These are phyloP conservation scores for Podargus strigoides DNA, from an alignment of 2,797 vertebrate genomes.

Conservation along the genomic window DNA sequence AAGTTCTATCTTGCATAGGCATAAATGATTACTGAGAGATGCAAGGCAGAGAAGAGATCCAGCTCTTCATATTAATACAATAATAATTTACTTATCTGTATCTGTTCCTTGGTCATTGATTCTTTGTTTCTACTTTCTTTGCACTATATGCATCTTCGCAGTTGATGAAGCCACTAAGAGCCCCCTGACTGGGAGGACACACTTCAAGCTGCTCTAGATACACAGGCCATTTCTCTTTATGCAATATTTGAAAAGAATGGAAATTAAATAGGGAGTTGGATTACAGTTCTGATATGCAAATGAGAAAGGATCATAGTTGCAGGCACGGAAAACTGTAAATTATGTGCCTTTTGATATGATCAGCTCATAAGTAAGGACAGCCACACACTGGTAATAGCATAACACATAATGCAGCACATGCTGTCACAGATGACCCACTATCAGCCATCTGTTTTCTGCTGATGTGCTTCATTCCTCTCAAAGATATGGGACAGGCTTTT, in stretches of 20 bases:
- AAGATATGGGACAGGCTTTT: not conserved
- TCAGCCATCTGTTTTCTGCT: conserved; percentile 9
- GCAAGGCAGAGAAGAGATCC: not conserved
- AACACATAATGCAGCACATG: not conserved
- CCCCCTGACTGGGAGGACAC: not conserved
- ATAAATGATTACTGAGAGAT: not conserved
- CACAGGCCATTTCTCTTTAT: not conserved
- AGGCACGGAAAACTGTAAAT: not conserved
- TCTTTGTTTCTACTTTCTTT: not conserved
- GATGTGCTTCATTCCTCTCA: not conserved
- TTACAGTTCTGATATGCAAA: not conserved
- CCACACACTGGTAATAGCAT: not conserved
- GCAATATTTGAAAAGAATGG: not conserved
- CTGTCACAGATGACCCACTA: not conserved
- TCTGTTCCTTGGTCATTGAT: not conserved
- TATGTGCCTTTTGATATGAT: not conserved
- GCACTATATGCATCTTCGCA: not conserved
- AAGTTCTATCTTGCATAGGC: not conserved
- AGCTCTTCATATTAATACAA: not conserved
- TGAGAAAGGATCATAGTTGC: not conserved
- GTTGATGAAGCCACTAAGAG: not conserved
- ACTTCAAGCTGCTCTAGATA: not conserved
- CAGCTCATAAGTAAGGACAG: not conserved
- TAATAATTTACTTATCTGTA: not conserved
- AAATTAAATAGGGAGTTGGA: not conserved